phyloP scores from a whole-genome alignment of 2,888 invertebrate species.

The Crematogaster levior region DNA sequence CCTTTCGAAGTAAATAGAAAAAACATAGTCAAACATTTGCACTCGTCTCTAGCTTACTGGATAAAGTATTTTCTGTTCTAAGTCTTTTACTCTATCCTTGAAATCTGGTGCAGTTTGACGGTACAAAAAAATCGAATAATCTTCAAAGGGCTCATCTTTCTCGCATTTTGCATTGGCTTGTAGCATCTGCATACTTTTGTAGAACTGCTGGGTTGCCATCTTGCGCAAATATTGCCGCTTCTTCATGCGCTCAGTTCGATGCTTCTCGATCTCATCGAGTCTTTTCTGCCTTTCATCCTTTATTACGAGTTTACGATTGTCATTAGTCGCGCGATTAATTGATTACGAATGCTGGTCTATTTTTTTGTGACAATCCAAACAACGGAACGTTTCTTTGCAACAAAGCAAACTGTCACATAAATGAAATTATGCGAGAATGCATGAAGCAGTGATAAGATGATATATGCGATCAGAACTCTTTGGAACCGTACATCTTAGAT shows the following conservation, averaged over 20 bases:
- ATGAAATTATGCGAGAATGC: conserved; percentile 22
- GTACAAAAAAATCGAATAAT: conserved; percentile 94
- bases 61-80: conserved; percentile 91
- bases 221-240: conserved; percentile 90
- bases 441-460: not conserved
- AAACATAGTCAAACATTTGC: conserved; percentile 20
- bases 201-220: conserved; percentile 93
- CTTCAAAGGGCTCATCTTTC: conserved; percentile 91
- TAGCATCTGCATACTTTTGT: conserved; percentile 94
- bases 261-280: conserved; percentile 90
- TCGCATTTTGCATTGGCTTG: conserved; percentile 91
- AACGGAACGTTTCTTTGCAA: conserved; percentile 4
- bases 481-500: conserved; percentile 24
- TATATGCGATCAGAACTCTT: conserved; percentile 1
- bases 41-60: conserved; percentile 88
- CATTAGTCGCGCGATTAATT: conserved; percentile 18
- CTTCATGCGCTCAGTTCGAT: conserved; percentile 89
- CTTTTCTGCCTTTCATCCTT: conserved; percentile 92
- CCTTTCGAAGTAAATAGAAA: conserved; percentile 48
- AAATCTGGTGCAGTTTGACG: conserved; percentile 94
- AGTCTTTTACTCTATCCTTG: conserved; percentile 93
- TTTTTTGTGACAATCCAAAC: not conserved
- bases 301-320: conserved; percentile 59
- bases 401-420: not conserved
- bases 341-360: not conserved